A percentile compares a stretch with the other conserved stretches of the same genome.
Evolutionary conservation across 2,888 invertebrate genomes (phyloP).

Genomic region (Aphelenchoides bicaudatus): DNA sequence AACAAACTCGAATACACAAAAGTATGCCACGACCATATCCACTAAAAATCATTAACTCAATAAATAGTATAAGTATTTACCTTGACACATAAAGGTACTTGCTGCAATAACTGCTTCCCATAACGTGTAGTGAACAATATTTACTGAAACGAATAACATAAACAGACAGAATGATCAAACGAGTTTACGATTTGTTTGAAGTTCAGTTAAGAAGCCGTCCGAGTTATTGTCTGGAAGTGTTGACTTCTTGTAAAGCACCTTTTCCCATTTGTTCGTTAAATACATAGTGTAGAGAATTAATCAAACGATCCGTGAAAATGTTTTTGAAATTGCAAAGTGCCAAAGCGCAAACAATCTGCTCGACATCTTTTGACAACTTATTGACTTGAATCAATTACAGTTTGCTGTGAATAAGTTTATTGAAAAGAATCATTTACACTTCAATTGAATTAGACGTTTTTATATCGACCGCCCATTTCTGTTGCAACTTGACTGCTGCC

Average conservation of each 20-base stretch:
- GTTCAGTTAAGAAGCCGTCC: constrained; percentile 76
- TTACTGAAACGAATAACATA: constrained; percentile 63
- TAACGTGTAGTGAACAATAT: constrained; percentile 73
- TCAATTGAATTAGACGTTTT: too few species aligned
- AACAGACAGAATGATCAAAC: background rate
- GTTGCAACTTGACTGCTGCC: too few species aligned
- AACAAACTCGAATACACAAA: constrained; percentile 60
- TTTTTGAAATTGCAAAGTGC: too few species aligned
- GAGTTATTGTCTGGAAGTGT: constrained; percentile 88
- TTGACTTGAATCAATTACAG: too few species aligned
- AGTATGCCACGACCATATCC: constrained; percentile 64
- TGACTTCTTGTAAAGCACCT: constrained; percentile 82
- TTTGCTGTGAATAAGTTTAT: too few species aligned
- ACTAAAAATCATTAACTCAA: too few species aligned
- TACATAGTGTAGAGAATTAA: background rate
- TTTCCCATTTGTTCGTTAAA: constrained; percentile 69
- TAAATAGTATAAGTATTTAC: too few species aligned
- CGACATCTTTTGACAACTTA: too few species aligned
- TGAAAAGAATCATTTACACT: too few species aligned
- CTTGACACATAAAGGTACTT: constrained; percentile 75
- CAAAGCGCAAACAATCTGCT: too few species aligned
- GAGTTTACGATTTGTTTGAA: constrained; percentile 72
- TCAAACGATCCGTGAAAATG: too few species aligned
- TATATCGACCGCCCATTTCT: too few species aligned
- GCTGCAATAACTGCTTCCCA: constrained; percentile 73